Percentiles rank a stretch among this genome's conserved stretches.
Evolutionary conservation across 2,888 invertebrate species (phyloP).

Genomic region (Parnassius orleans): DNA sequence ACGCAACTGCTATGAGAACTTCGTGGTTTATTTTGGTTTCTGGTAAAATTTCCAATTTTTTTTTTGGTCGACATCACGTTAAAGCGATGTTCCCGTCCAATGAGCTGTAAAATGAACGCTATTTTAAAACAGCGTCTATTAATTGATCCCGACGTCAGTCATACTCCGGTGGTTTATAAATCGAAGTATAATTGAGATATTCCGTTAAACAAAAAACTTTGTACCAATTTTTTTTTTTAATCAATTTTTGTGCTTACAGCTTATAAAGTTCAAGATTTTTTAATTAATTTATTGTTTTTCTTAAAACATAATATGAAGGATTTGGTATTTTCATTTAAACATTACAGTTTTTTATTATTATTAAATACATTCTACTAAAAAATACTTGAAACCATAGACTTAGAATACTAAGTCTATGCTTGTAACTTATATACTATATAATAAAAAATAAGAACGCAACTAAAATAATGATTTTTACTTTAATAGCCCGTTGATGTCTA

Average conservation of each 20-base stretch:
- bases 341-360: no score
- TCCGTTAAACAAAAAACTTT: constrained; percentile 1
- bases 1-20: constrained; percentile 3
- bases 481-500: constrained; percentile 22
- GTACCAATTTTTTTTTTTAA: no score
- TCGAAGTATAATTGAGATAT: constrained; percentile 25
- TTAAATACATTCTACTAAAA: no score
- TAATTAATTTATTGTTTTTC: no score
- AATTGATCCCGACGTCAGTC: constrained; percentile 26
- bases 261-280: no score
- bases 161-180: constrained; percentile 21
- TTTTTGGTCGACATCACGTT: constrained; percentile 12
- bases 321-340: no score
- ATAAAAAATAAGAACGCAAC: no score
- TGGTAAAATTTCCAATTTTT: constrained; percentile 14
- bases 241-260: no score
- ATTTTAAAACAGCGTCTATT: constrained; percentile 24
- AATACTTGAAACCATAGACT: no score
- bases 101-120: constrained; percentile 31
- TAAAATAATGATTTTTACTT: neutral
- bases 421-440: no score
- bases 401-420: no score
- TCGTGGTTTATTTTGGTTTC: constrained; percentile 9
- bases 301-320: no score
- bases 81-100: constrained; percentile 26